A percentile compares a stretch with the other conserved stretches of the same genome.
Evolutionary conservation across 1,140 invertebrate species (phyloP).

Genomic region (Potamilus streckersoni): DNA sequence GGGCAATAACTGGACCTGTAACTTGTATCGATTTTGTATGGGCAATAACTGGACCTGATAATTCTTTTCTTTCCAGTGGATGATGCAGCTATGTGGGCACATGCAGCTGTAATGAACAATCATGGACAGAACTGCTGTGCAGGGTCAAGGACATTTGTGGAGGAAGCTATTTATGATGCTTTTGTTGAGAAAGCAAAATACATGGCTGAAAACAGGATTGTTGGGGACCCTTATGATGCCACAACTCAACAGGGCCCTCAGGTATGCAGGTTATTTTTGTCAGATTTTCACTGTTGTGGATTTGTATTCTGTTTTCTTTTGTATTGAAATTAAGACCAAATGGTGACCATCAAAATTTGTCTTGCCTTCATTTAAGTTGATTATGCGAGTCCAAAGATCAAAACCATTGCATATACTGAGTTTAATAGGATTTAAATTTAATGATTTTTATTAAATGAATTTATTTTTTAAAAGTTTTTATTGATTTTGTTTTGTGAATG

Average conservation of each 20-base stretch:
- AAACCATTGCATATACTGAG: too few species aligned
- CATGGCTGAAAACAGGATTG: slow-evolving; percentile 74
- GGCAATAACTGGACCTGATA: neutral
- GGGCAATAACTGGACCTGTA: too few species aligned
- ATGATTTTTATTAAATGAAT: too few species aligned
- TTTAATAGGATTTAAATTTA: too few species aligned
- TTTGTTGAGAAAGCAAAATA: slow-evolving; percentile 69
- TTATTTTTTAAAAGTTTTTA: too few species aligned
- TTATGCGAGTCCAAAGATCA: too few species aligned
- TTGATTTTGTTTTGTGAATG: too few species aligned
- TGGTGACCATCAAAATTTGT: too few species aligned
- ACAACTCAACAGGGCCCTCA: slow-evolving; percentile 84
- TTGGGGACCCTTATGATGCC: slow-evolving; percentile 84
- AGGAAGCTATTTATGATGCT: slow-evolving; percentile 61
- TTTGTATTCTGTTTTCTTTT: too few species aligned
- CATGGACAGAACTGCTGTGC: slow-evolving; percentile 70
- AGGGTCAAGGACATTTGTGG: slow-evolving; percentile 58
- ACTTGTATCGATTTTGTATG: neutral
- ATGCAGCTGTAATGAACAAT: slow-evolving; percentile 83
- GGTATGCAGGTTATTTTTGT: slow-evolving; percentile 67
- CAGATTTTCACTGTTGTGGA: too few species aligned
- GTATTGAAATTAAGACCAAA: too few species aligned
- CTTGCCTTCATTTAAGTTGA: too few species aligned
- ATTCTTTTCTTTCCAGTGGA: slow-evolving; percentile 74
- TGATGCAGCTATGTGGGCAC: slow-evolving; percentile 81